Conservation (phyloP, 2,113 vertebrate species). For the Arenaria interpres region DNA sequence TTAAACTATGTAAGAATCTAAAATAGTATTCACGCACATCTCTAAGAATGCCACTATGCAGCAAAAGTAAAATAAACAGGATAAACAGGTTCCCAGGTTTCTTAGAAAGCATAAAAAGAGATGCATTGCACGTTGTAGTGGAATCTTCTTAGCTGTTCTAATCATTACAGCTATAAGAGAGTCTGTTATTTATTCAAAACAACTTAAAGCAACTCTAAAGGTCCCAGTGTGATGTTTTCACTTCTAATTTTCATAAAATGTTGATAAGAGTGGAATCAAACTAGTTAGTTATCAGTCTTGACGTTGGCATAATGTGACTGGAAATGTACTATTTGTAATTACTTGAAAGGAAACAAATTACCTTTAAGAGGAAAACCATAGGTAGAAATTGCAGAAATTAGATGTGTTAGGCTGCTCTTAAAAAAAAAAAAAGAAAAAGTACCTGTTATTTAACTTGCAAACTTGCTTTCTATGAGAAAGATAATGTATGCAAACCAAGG, state of each 20-base stretch:
- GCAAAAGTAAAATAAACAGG: neutral
- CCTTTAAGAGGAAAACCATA: conserved; percentile 81
- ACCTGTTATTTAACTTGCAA: conserved; percentile 18
- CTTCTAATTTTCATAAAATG: conserved; percentile 76
- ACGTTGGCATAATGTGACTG: conserved; percentile 68
- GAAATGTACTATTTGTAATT: conserved; percentile 80
- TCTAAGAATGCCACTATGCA: neutral
- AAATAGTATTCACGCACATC: neutral
- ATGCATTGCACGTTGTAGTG: neutral
- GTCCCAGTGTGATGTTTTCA: conserved; percentile 75
- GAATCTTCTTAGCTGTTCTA: conserved; percentile 36
- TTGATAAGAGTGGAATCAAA: conserved; percentile 77
- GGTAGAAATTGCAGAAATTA: conserved; percentile 83
- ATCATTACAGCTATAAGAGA: conserved; percentile 49
- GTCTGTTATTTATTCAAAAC: conserved; percentile 75
- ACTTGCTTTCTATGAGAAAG: neutral
- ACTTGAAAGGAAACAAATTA: conserved; percentile 83
- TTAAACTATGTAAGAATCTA: neutral
- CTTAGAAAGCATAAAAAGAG: conserved; percentile 13
- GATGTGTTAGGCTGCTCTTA: conserved; percentile 69
- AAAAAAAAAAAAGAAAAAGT: neutral
- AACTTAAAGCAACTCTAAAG: conserved; percentile 74
- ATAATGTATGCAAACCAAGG: neutral
- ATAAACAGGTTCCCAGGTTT: neutral
- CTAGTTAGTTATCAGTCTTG: conserved; percentile 74